Conservation (phyloP, 2,888 invertebrate species). For the Tineola bisselliella region DNA sequence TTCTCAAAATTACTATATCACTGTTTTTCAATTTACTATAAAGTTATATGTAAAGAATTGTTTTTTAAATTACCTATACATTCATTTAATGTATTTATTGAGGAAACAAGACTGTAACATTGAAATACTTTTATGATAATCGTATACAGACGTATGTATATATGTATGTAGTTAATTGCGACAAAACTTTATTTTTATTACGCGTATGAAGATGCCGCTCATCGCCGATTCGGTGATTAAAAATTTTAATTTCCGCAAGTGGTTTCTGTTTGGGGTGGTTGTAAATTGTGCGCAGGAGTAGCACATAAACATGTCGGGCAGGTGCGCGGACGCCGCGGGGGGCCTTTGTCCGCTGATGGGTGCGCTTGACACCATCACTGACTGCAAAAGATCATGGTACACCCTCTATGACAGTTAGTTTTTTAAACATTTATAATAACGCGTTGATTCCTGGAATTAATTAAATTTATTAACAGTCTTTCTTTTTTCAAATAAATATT, state of each 20-base stretch:
- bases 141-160: no score
- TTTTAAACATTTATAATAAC: neutral
- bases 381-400: neutral
- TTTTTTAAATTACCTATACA: no score
- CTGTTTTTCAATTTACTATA: no score
- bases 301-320: conserved; percentile 55
- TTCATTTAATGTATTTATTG: no score
- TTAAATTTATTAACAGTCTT: neutral
- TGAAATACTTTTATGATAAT: no score
- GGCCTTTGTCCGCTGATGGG: conserved; percentile 32
- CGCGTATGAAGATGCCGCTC: neutral
- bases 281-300: conserved; percentile 50
- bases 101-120: no score
- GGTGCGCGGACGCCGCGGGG: conserved; percentile 32
- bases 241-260: conserved; percentile 41
- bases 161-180: conserved; percentile 1
- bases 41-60: no score
- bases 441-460: neutral
- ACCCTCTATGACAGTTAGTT: neutral
- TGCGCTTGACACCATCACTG: conserved; percentile 16
- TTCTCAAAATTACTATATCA: no score
- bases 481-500: no score
- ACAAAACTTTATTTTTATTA: neutral
- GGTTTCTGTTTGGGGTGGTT: conserved; percentile 25
- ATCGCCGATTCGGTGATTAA: conserved; percentile 7